A percentile compares a stretch with the other conserved stretches of the same genome.
These are phyloP conservation scores for Nestor notabilis DNA, from an alignment of 2,113 vertebrate species.

Conservation along the genomic window DNA sequence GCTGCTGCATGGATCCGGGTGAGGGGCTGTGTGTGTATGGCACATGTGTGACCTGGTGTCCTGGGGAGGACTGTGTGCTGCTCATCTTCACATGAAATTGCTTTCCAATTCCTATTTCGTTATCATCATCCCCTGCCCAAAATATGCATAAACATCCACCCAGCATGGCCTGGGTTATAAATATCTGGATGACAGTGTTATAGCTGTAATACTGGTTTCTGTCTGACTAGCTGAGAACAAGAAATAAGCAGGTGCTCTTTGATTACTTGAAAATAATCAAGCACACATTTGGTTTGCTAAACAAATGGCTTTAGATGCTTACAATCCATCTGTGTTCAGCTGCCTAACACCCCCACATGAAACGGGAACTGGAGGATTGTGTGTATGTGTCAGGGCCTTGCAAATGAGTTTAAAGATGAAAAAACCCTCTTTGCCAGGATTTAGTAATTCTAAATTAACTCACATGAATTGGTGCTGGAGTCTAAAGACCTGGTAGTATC, in stretches of 20 bases:
- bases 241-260: constrained; percentile 24
- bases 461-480: background rate
- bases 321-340: background rate
- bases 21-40: background rate
- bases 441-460: background rate
- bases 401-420: background rate
- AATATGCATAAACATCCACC: background rate
- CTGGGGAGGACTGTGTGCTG: rapidly evolving
- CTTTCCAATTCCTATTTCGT: background rate
- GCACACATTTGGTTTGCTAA: constrained; percentile 49
- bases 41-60: rapidly evolving
- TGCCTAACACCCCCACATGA: background rate
- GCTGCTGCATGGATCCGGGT: background rate
- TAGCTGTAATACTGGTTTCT: background rate
- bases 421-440: background rate
- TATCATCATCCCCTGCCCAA: background rate
- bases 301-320: constrained; percentile 21
- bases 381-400: background rate
- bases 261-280: constrained; percentile 44
- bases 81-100: background rate
- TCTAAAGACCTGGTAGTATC: background rate
- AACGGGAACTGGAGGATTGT: background rate
- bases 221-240: background rate
- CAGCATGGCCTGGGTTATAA: background rate
- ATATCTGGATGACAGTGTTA: background rate